Evolutionary conservation across 2,888 invertebrate species (phyloP), one percentile per base, ranked within the genome.

Genomic region (Hetaerina titia): DNA sequence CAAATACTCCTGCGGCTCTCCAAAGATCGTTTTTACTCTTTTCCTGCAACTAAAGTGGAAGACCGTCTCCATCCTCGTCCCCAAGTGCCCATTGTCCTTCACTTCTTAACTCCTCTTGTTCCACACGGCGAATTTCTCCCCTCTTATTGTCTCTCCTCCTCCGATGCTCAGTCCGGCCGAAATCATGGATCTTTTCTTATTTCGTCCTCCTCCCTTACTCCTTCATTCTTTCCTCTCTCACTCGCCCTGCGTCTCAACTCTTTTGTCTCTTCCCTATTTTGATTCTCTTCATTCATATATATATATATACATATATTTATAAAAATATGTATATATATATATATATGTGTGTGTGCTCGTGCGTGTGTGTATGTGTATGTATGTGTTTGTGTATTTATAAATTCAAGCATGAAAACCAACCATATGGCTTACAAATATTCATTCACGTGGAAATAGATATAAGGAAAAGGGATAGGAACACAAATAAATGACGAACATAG

Each of bases 21-120:
- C 58, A 90, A n/a, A 60, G 15, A 60, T 90, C 60, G 25, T 58
- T 22, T 15, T 15, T 90, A 60, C 60, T 60, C 63, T 90, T 63
- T 15, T 45, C 17, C 56, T 19, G 60, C 58, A 25, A 90, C 63
- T 90, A 31, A 63, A 90, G 90, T 90, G 90, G 90, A 90, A 63
- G 90, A 15, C 60, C 90, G 31, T 60, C 60, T 31, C 69, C n/a
- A 19, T 64, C 19, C 7, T 19, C 90, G 17, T 25, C 90, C 25
- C 25, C 90, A 25, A 60, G 60, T 90, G 90, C 60, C 90, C 90
- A 90, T 90, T 90, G 90, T 90, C 90, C 90, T 64, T 88, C 17
- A n/a, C 45, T 56, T 15, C 88, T 88, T 31, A 19, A 31, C 90
- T 45, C 45, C 90, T 90, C 64, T 90, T 90, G 90, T 90, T 31